These are phyloP conservation scores for Recurvirostra avosetta DNA, from an alignment of 2,113 vertebrate species.

Conservation along the genomic window DNA sequence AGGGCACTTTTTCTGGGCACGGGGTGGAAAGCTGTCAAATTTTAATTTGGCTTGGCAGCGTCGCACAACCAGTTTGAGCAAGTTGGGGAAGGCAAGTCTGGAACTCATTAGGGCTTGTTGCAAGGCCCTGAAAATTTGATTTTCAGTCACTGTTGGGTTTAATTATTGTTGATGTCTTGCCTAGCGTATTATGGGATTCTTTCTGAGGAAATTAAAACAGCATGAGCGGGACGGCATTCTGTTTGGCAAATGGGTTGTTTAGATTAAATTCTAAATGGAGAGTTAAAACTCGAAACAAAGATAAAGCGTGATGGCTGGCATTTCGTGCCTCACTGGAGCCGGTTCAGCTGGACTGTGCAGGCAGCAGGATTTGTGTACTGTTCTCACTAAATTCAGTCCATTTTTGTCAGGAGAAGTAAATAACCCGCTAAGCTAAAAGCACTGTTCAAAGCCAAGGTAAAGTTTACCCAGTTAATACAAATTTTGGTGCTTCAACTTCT, in stretches of 20 bases:
- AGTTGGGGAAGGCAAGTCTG: conserved; percentile 24
- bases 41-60: conserved; percentile 46
- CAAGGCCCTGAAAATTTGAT: background rate
- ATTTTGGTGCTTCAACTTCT: background rate
- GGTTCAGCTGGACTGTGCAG: background rate
- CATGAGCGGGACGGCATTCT: conserved; percentile 1
- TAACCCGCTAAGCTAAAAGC: background rate
- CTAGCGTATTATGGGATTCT: conserved; percentile 19
- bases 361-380: background rate
- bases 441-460: background rate
- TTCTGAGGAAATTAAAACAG: conserved; percentile 55
- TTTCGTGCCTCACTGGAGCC: background rate
- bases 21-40: background rate
- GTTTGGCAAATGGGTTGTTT: conserved; percentile 31
- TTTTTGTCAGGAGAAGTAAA: background rate
- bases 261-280: conserved; percentile 3
- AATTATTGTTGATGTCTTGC: conserved; percentile 59
- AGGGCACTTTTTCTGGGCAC: conserved; percentile 13
- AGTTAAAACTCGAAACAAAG: background rate
- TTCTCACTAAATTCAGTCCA: background rate
- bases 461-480: background rate
- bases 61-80: background rate
- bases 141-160: conserved; percentile 60
- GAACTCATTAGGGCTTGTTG: conserved; percentile 56
- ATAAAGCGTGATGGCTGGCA: conserved; percentile 14